Base-by-base conservation (phyloP, 2,888 invertebrate genomes). In the Vesta saturnalis region DNA sequence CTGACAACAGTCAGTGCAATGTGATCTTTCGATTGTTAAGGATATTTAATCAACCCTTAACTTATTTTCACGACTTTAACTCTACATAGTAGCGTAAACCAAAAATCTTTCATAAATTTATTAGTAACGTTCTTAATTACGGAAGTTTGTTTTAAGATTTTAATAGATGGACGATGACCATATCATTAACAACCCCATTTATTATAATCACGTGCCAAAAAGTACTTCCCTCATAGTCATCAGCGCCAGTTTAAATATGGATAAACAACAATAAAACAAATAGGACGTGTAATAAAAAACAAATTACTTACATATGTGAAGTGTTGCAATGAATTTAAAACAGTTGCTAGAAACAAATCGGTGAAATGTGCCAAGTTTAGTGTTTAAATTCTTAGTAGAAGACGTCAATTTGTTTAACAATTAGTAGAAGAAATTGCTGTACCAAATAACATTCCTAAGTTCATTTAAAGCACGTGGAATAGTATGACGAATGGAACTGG, bases 401-500 rank as follows among this genome's bases (percentile, higher is more conserved):
- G 58, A 18, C 59, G 47, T 22, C 30, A 61, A 61, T 19, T 61
- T 61, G n/a, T 54, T 61, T 16, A 52, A 61, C 39, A 61, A 56
- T 56, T 39, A 47, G 63, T 57, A 55, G 16, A 55, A 54, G 55
- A 55, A 60, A 60, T 60, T 49, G 49, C 49, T 10, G 52, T 30
- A 46, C n/a, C 35, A 23, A 39, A 49, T 52, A 49, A 14, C 60
- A 60, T 54, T 52, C 18, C 1, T 6, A 64, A 64, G 39, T 49
- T 35, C 57, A 60, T 57, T 58, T 39, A 19, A 39, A 59, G 46
- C 59, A 54, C 68, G 72, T 66, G 68, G 47, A 63, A 66, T 70
- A 79, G 77, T 79, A 80, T 80, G 80, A 80, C 80, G 79, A 79
- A 80, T 80, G 80, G 80, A 73, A 77, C 75, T 74, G 74, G 71